These are phyloP conservation scores for Poecilia latipinna DNA, from an alignment of 2,113 vertebrate genomes.

Conservation along the genomic window DNA sequence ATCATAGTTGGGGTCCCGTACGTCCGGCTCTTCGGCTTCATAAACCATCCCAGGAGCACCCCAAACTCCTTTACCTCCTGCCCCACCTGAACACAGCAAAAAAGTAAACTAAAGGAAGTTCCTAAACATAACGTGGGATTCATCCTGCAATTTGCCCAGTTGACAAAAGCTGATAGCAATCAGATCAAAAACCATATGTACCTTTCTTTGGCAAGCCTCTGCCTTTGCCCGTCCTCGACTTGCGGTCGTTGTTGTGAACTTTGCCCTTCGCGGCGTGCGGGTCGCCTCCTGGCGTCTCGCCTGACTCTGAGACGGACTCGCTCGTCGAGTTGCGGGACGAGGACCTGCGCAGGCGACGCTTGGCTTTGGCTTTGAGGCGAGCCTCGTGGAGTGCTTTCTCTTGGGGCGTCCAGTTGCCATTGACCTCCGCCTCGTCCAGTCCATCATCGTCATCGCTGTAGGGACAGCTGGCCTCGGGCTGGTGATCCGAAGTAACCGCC, in stretches of 20 bases:
- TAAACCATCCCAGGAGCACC: conserved; percentile 89
- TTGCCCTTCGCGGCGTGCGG: conserved; percentile 82
- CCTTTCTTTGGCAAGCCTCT: conserved; percentile 90
- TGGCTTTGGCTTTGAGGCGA: conserved; percentile 85
- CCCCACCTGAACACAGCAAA: conserved; percentile 78
- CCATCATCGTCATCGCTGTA: conserved; percentile 68
- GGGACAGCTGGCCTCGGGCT: conserved; percentile 25
- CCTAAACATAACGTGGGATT: background rate
- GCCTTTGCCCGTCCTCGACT: conserved; percentile 86
- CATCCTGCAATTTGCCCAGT: background rate
- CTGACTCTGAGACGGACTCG: conserved; percentile 79
- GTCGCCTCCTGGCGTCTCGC: conserved; percentile 67
- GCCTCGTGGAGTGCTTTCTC: conserved; percentile 88
- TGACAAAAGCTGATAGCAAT: background rate
- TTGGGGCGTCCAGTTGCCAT: conserved; percentile 84
- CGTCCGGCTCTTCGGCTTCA: conserved; percentile 85
- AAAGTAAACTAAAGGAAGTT: background rate
- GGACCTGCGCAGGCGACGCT: conserved; percentile 82
- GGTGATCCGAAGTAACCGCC: conserved; percentile 44
- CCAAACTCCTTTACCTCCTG: conserved; percentile 90
- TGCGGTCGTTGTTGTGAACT: conserved; percentile 77
- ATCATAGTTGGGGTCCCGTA: conserved; percentile 87
- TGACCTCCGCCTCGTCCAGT: conserved; percentile 75
- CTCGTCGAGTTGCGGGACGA: conserved; percentile 86
- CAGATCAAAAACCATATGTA: conserved; percentile 25